phyloP scores from a whole-genome alignment of 2,113 vertebrate genomes.

The Gnathonemus longibarbis region DNA sequence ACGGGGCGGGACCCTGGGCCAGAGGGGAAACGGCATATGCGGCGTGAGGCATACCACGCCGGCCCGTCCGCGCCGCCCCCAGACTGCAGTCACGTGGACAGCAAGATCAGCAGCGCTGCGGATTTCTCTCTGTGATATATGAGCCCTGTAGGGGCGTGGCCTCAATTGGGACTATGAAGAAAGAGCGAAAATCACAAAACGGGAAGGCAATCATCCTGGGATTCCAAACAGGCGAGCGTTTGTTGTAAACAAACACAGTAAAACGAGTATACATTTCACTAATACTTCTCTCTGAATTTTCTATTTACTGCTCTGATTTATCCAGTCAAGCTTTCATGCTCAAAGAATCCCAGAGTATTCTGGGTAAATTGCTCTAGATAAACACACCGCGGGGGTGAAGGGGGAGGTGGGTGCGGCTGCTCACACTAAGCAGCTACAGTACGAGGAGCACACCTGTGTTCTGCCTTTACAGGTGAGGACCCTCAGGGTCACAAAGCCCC shows the following conservation, averaged over 20 bases:
- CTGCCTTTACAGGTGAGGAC: background rate
- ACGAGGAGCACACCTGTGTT: background rate
- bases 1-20: conserved; percentile 33
- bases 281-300: background rate
- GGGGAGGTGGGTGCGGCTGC: background rate
- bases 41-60: background rate
- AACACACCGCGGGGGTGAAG: background rate
- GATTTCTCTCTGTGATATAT: background rate
- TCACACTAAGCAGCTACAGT: background rate
- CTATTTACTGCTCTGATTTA: background rate
- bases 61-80: background rate
- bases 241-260: background rate
- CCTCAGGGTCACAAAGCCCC: background rate
- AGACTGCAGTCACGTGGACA: conserved; percentile 12
- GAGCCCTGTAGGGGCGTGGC: background rate
- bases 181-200: background rate
- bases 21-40: background rate
- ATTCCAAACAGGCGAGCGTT: no score
- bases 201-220: background rate
- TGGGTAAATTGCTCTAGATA: background rate
- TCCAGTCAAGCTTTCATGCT: background rate
- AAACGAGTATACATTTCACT: background rate
- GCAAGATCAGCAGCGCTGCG: background rate
- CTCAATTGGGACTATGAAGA: background rate
- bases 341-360: background rate